Base-by-base conservation (phyloP, 2,113 vertebrate genomes). In the Phylloscopus trochilus region DNA sequence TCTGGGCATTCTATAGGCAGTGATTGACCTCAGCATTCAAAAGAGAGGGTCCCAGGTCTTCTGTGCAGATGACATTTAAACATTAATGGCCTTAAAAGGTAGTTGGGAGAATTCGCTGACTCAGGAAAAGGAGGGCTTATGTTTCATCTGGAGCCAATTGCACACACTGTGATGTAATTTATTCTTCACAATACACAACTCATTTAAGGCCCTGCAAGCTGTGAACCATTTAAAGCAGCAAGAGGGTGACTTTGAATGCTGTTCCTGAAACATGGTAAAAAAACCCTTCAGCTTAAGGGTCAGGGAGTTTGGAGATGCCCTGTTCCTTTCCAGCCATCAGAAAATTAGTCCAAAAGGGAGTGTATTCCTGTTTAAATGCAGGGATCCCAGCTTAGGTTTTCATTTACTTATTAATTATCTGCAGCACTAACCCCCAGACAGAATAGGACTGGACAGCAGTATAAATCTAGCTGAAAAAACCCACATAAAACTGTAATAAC, bases 191-290 rank as follows among this genome's bases (percentile, higher is more conserved):
- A 83, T 28, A 72, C 85, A 83, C 82, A 90, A 93, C 59, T 91
- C 68, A 91, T 94, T 94, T 83, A 90, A 83, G 75, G 85, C 51
- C 44, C 56, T 83, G 76, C 84, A 93, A 96, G 68, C 87, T 83
- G 51, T 88, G 63, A 94, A 92, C 75, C 80, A 63, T 85, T 95
- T 86, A 95, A 88, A 93, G 89, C 63, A 83, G 93, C 33, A 44
- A 88, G 47, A 96, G 77, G 31, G 66, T 95, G 83, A 92, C 77
- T 95, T 66, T 89, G 87, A 95, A 62, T 2, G 4, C 12, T 69
- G 7, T 64, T 76, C 44, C 41, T 53, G 77, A 89, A 94, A 89
- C 26, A 43, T 0, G 15, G 26, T 37, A 6, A 44, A 82, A 82
- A 93, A 92, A 92, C 24, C 58, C 37, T 72, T 46, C 53, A 56